These are phyloP conservation scores for Herpetotheres cachinnans DNA, from an alignment of 2,113 vertebrate genomes.

Conservation along the genomic window DNA sequence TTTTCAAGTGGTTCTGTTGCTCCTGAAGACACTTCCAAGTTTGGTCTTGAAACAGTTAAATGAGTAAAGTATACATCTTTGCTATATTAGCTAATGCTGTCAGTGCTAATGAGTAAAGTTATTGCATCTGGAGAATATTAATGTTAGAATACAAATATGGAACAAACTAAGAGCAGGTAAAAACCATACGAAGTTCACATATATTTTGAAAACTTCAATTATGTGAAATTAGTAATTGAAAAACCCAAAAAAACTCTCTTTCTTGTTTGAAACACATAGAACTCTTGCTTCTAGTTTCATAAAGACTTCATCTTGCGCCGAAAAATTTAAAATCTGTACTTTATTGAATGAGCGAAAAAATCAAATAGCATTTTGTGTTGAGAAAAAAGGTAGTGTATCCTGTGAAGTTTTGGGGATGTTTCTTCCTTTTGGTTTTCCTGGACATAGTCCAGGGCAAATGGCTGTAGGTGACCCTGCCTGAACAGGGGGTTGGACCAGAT, in stretches of 20 bases:
- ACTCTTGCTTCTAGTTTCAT: not conserved
- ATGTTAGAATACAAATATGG: not conserved
- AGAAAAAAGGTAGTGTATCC: not conserved
- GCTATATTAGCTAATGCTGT: not conserved
- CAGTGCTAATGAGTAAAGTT: not conserved
- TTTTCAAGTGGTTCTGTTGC: not conserved
- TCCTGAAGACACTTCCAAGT: not conserved
- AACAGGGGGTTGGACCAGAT: not conserved
- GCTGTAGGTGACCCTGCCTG: not conserved
- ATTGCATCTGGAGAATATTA: not conserved
- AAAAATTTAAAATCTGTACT: not conserved
- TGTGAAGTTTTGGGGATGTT: not conserved
- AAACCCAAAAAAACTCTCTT: accelerated
- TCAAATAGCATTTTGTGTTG: accelerated
- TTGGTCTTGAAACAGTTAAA: not conserved
- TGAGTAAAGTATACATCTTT: not conserved
- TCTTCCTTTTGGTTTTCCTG: not conserved
- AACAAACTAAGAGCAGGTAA: not conserved
- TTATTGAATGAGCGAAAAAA: not conserved
- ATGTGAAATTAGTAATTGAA: not conserved
- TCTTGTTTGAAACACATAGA: not conserved
- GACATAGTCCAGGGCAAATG: not conserved
- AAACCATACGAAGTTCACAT: not conserved
- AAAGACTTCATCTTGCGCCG: not conserved
- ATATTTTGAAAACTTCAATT: not conserved